phyloP scores from a whole-genome alignment of 2,888 invertebrate genomes.

The Mythimna vitellina region DNA sequence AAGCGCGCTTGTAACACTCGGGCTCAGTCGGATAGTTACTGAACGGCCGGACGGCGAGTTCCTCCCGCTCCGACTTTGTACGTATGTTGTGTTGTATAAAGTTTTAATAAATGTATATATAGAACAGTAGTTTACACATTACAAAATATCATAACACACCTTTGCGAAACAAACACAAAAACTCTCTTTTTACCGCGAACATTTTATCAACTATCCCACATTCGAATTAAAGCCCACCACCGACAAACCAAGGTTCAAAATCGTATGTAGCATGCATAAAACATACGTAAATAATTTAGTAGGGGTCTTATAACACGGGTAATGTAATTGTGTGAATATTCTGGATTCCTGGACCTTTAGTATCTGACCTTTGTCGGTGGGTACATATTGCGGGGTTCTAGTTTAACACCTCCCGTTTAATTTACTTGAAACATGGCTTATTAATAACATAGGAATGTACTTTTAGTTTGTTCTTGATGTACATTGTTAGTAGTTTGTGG shows the following conservation, averaged over 20 bases:
- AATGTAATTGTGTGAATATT: conserved; percentile 64
- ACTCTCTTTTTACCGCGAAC: conserved; percentile 8
- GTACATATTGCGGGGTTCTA: conserved; percentile 43
- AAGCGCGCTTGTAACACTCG: too few species aligned
- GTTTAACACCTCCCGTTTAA: conserved; percentile 60
- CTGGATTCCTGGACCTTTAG: conserved; percentile 54
- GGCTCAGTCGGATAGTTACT: too few species aligned
- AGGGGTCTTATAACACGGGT: conserved; percentile 38
- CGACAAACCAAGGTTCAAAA: conserved; percentile 6
- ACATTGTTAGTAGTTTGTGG: not conserved
- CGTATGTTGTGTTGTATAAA: too few species aligned
- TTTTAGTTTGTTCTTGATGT: conserved; percentile 28
- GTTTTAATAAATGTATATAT: too few species aligned
- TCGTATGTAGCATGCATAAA: conserved; percentile 6
- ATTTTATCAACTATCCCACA: not conserved
- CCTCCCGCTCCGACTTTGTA: too few species aligned
- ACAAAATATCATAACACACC: conserved; percentile 16
- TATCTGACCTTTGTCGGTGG: conserved; percentile 50
- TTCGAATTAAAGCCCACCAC: not conserved
- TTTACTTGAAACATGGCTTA: conserved; percentile 57
- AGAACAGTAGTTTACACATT: not conserved
- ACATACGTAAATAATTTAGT: conserved; percentile 55
- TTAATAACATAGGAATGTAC: conserved; percentile 51
- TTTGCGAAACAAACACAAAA: conserved; percentile 21
- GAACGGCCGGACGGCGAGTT: too few species aligned